phyloP scores from a whole-genome alignment of 2,888 invertebrate species.

The Mallateleia sp. region DNA sequence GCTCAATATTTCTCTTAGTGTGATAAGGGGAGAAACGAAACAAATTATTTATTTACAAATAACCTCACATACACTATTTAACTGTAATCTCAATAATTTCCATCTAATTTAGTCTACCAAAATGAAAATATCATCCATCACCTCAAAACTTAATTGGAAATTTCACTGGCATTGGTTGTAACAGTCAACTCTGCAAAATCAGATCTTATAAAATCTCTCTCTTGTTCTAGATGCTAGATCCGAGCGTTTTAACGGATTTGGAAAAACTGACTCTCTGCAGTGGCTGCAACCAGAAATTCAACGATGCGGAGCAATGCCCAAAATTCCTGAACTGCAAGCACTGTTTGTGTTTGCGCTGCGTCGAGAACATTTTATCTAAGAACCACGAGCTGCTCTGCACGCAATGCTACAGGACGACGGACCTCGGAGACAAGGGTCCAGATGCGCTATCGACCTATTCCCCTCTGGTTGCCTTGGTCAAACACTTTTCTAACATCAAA shows the following conservation, averaged over 20 bases:
- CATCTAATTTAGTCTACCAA: too few species aligned
- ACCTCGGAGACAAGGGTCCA: slow-evolving; percentile 92
- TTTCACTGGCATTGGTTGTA: too few species aligned
- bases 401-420: slow-evolving; percentile 94
- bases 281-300: slow-evolving; percentile 94
- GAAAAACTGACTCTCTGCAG: slow-evolving; percentile 94
- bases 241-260: slow-evolving; percentile 92
- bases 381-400: slow-evolving; percentile 93
- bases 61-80: too few species aligned
- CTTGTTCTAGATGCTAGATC: slow-evolving; percentile 91
- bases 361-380: slow-evolving; percentile 92
- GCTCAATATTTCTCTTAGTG: too few species aligned
- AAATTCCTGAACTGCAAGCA: slow-evolving; percentile 94
- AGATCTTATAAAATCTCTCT: too few species aligned
- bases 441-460: slow-evolving; percentile 93
- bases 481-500: slow-evolving; percentile 91
- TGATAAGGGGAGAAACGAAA: too few species aligned
- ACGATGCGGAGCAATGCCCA: slow-evolving; percentile 93
- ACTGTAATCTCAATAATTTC: too few species aligned
- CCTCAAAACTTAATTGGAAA: too few species aligned
- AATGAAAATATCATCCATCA: too few species aligned
- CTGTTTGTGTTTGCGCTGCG: slow-evolving; percentile 94
- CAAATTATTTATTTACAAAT: too few species aligned
- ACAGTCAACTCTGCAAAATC: too few species aligned
- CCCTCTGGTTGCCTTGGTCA: slow-evolving; percentile 92